Evolutionary conservation across 1,140 invertebrate species (phyloP), one percentile per base, ranked within the genome.

Genomic region (Holcopasites calliopsidis): DNA sequence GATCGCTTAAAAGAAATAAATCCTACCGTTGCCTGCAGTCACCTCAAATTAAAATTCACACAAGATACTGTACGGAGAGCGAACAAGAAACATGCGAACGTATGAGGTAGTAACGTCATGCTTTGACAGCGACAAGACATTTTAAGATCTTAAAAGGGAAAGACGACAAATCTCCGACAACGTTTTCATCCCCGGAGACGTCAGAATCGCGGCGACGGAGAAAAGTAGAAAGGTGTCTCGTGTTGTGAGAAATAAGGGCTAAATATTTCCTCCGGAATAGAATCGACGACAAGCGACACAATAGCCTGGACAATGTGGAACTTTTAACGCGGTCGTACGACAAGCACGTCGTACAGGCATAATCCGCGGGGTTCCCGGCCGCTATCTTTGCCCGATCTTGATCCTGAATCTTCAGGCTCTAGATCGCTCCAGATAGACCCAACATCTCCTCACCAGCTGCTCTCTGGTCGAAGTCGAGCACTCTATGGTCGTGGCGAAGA

Each of bases 261-360:
- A 87, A 87, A 86, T 86, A 88, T 87, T 86, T 85, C 76, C 77
- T 71, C 33, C 28, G 21, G 68, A 77, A 73, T 72, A 64, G 68
- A 62, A 52, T 80, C 76, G 87, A 84, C 78, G 87, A 88, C 87
- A 88, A 85, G 70, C 60, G 58, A 28, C 68, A 86, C 83, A 88
- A 87, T 86, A 74, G 57, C 40, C 42, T 26, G 40, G 61, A 87
- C 80, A 86, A 88, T 86, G 79, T 72, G 49, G 66, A 66, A 84
- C 85, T 87, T 84, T 85, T 85, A 84, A 75, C 86, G 70, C 68
- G 66, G 69, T 74, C 75, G 79, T 76, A 75, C 75, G 60, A 82
- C 80, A 82, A 66, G 47, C 69, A 74, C 66, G 65, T 26, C 76
- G 74, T 83, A 77, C 76, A 80, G 71, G 71, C 61, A 84, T 84